These are phyloP conservation scores for Archips crataeganus DNA, from an alignment of 2,888 invertebrate species.

Conservation along the genomic window DNA sequence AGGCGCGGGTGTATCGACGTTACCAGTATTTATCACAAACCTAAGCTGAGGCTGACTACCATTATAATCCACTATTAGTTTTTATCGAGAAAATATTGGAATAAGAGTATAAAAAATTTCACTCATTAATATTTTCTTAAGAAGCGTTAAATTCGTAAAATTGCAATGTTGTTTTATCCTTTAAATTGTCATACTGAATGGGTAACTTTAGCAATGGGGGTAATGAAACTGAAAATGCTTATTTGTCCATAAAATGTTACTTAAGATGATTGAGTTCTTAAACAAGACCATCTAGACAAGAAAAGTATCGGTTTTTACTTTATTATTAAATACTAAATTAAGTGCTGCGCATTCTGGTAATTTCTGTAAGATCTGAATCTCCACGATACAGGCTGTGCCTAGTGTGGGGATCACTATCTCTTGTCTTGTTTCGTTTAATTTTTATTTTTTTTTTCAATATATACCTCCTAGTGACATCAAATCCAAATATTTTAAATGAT, in stretches of 20 bases:
- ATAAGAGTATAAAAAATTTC: background rate
- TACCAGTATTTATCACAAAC: constrained; percentile 39
- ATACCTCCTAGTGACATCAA: too few species aligned
- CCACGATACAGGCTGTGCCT: too few species aligned
- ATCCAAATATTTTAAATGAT: too few species aligned
- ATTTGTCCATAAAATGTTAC: too few species aligned
- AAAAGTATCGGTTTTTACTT: too few species aligned
- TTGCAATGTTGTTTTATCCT: background rate
- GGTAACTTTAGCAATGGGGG: background rate
- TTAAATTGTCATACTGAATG: background rate
- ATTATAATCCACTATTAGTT: background rate
- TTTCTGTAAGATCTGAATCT: too few species aligned
- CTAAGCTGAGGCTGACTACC: constrained; percentile 14
- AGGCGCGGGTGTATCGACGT: constrained; percentile 6
- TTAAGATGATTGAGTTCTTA: background rate
- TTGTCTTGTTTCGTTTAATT: too few species aligned
- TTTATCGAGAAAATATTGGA: background rate
- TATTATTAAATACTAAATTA: too few species aligned
- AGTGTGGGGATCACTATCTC: too few species aligned
- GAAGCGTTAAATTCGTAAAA: background rate
- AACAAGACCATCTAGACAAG: background rate
- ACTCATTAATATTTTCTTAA: background rate
- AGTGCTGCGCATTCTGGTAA: too few species aligned
- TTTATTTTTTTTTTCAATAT: too few species aligned
- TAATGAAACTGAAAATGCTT: background rate